Percentiles rank a stretch among this genome's conserved stretches.
These are phyloP conservation scores for Pygocentrus nattereri DNA, from an alignment of 2,797 vertebrate species.

Conservation along the genomic window DNA sequence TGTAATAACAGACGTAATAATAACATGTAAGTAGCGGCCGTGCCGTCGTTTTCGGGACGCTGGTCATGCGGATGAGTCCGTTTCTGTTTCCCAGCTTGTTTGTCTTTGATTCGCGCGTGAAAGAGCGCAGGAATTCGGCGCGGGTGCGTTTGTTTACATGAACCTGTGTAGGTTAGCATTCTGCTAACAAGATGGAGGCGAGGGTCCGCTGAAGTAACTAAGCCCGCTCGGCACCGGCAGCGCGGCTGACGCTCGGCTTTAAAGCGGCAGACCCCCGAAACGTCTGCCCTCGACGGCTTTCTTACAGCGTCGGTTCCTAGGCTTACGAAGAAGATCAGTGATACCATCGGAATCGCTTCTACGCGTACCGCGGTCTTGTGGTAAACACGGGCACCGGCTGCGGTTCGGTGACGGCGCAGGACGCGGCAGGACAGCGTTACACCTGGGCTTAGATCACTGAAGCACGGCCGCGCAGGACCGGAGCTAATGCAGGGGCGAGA, in stretches of 20 bases:
- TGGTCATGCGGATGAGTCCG: background rate
- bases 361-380: too few relatives aligned
- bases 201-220: background rate
- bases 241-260: too few relatives aligned
- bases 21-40: conserved; percentile 12
- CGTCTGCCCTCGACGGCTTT: background rate
- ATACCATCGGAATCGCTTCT: too few relatives aligned
- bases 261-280: background rate
- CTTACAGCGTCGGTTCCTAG: background rate
- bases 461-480: too few relatives aligned
- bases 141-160: background rate
- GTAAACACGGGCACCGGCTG: too few relatives aligned
- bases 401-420: too few relatives aligned
- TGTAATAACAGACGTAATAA: background rate
- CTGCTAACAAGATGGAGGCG: conserved; percentile 69
- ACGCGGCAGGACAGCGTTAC: too few relatives aligned
- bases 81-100: background rate
- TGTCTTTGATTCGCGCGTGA: background rate
- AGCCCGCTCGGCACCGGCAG: too few relatives aligned
- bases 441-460: too few relatives aligned
- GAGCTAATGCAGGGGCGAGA: too few relatives aligned
- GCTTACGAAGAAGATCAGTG: too few relatives aligned
- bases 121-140: background rate
- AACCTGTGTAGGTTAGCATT: conserved; percentile 35
- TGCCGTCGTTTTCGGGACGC: background rate